Evolutionary conservation across 2,888 invertebrate species (phyloP).

Genomic region (Pomacea canaliculata): DNA sequence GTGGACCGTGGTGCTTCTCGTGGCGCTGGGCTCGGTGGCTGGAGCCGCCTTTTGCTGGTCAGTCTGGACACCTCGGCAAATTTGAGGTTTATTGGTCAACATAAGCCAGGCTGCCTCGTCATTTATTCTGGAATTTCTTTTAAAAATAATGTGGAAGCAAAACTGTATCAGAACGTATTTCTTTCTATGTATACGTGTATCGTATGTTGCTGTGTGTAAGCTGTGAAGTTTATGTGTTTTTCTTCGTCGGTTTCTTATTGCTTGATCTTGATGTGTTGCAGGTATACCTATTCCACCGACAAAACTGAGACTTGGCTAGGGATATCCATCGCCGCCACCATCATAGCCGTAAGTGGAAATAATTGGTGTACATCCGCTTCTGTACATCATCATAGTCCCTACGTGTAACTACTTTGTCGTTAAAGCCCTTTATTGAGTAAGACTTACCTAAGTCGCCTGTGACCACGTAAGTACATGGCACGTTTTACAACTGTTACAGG

Average conservation of each 20-base stretch:
- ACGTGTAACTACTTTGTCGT: no score
- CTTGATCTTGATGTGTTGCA: neutral
- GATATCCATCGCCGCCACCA: conserved; percentile 27
- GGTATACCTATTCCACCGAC: neutral
- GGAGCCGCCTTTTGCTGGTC: conserved; percentile 77
- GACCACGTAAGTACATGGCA: no score
- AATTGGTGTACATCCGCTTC: neutral
- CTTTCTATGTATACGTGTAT: conserved; percentile 6
- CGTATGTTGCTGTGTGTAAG: conserved; percentile 4
- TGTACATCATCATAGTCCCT: neutral
- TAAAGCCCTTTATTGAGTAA: no score
- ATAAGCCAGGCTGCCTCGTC: neutral
- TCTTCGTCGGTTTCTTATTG: neutral
- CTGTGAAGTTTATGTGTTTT: neutral
- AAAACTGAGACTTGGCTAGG: conserved; percentile 29
- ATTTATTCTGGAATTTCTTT: neutral
- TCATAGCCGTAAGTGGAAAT: conserved; percentile 29
- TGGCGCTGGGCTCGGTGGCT: conserved; percentile 77
- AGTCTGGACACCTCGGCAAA: conserved; percentile 16
- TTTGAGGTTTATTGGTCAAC: no score
- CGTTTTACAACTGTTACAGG: neutral
- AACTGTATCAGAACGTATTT: neutral
- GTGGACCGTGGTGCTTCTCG: conserved; percentile 86
- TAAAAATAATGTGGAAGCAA: neutral
- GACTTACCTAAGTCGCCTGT: no score